Base-by-base conservation (phyloP, 2,888 invertebrate genomes). In the Scelioninae gen. 1 region DNA sequence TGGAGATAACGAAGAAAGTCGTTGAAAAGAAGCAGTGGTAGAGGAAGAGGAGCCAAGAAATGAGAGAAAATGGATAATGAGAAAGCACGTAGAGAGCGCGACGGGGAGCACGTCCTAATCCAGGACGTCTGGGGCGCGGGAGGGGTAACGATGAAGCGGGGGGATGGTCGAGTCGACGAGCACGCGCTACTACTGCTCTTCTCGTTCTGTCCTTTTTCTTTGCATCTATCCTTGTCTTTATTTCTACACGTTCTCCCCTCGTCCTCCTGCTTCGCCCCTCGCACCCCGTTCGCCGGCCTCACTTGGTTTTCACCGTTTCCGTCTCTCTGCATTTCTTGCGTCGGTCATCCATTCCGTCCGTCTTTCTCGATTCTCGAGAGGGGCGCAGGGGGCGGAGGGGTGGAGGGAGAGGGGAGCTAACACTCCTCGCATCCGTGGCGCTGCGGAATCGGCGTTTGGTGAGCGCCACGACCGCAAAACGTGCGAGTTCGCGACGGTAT, bases 401-500 rank as follows among this genome's bases (percentile, higher is more conserved):
- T 10, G 10, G 40, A 34, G 40, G 8, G 31, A n/a, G 31, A 31
- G n/a, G 51, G 43, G 43, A 23, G 10, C 9, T 5, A 23, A 29
- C 23, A n/a, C 40, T 60, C 43, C 62, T 62, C 62, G 62, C 62
- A 47, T 62, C 47, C 62, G 47, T 62, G 60, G 60, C 60, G 62
- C 47, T 45, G 62, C 32, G 32, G 32, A 62, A 62, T 62, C 62
- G 62, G 62, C 11, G 31, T 31, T 53, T 31, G 51, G 51, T n/a
- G 51, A 53, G 31, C 51, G 29, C 31, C 31, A 45, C 65, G 65
- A 66, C 65, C 53, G 65, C 65, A 66, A 66, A 66, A 66, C 40
- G 62, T 15, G 62, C 45, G 63, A 49, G 62, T 62, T 65, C 40
- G 65, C 51, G 65, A 65, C 53, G 65, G 13, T 53, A 65, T 65